Evolutionary conservation across 1,140 invertebrate genomes (phyloP).

Genomic region (Euwallacea fornicatus): DNA sequence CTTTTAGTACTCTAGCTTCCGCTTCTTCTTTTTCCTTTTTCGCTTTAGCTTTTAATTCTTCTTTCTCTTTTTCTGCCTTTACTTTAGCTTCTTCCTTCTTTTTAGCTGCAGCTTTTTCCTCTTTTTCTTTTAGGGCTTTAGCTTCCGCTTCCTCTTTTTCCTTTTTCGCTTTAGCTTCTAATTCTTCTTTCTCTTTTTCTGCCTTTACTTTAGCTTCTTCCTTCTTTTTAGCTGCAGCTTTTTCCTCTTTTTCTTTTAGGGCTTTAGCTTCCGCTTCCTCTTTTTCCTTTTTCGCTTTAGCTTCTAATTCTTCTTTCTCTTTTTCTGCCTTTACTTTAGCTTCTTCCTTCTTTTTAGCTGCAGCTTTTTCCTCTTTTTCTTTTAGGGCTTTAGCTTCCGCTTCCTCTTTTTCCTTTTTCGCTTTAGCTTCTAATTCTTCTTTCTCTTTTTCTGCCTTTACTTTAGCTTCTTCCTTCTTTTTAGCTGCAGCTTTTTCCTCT

Average conservation of each 20-base stretch:
- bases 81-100: constrained; percentile 34
- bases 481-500: constrained; percentile 26
- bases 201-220: constrained; percentile 39
- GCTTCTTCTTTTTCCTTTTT: constrained; percentile 16
- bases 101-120: constrained; percentile 33
- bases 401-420: too few species aligned
- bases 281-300: constrained; percentile 40
- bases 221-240: constrained; percentile 39
- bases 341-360: constrained; percentile 25
- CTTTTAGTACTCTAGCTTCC: constrained; percentile 15
- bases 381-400: too few species aligned
- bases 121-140: constrained; percentile 39
- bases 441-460: constrained; percentile 38
- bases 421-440: too few species aligned
- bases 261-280: constrained; percentile 31
- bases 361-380: too few species aligned
- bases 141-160: constrained; percentile 33
- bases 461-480: constrained; percentile 36
- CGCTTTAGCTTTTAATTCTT: constrained; percentile 15
- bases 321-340: constrained; percentile 40
- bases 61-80: constrained; percentile 39
- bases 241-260: constrained; percentile 36
- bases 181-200: constrained; percentile 39
- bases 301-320: constrained; percentile 41
- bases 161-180: constrained; percentile 32